Conservation (phyloP, 2,797 vertebrate genomes). For the Clamator glandarius region DNA sequence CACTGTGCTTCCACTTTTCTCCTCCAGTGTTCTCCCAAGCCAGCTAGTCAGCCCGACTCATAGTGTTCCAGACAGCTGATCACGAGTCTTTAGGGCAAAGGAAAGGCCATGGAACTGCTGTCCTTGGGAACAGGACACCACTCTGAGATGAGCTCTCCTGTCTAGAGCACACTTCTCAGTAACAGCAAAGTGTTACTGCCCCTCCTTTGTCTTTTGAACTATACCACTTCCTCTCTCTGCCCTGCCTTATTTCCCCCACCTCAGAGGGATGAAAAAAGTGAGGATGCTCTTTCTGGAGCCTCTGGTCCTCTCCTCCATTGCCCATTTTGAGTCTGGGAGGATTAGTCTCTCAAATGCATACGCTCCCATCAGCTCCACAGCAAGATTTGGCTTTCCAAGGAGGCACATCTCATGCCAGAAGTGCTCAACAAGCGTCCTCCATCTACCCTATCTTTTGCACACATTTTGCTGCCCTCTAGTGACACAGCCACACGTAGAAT, state of each 20-base stretch:
- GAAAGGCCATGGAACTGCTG: background rate
- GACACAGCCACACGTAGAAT: rapidly evolving
- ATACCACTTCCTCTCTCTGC: background rate
- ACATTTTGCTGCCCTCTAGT: background rate
- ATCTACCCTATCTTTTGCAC: rapidly evolving
- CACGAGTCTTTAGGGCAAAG: background rate
- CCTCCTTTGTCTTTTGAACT: background rate
- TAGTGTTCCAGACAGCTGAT: background rate
- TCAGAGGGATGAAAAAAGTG: background rate
- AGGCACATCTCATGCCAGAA: background rate
- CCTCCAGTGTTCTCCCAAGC: background rate
- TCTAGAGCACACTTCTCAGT: background rate
- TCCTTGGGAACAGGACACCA: background rate
- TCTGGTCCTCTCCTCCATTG: background rate
- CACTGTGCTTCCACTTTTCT: background rate
- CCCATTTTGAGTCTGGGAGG: background rate
- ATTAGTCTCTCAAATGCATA: background rate
- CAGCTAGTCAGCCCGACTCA: background rate
- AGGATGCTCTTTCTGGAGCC: background rate
- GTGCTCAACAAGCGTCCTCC: background rate
- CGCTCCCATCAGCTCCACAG: background rate
- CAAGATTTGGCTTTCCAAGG: background rate
- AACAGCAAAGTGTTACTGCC: background rate
- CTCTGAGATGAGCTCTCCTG: background rate
- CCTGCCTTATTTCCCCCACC: background rate